Conservation (phyloP, 2,797 vertebrate species). For the Potorous gilbertii region DNA sequence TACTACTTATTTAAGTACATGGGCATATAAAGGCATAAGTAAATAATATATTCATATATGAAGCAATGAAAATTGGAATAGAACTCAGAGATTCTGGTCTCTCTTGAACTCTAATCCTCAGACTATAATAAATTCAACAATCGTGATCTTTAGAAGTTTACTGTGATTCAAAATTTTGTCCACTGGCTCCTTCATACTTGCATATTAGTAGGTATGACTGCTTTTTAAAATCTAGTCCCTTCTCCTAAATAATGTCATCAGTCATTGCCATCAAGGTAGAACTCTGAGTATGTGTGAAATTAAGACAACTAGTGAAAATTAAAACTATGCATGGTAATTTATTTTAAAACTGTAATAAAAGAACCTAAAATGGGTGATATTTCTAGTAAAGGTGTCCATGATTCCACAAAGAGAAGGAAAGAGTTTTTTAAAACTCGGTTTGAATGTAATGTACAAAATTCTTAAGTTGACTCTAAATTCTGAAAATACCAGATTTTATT, state of each 20-base stretch:
- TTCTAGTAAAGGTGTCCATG: not conserved
- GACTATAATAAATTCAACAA: slow-evolving; percentile 41
- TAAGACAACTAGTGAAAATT: slow-evolving; percentile 61
- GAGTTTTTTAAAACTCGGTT: not conserved
- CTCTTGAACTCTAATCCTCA: slow-evolving; percentile 37
- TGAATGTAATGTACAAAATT: not conserved
- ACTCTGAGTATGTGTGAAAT: slow-evolving; percentile 61
- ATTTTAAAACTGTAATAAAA: not conserved
- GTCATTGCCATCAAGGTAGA: slow-evolving; percentile 49
- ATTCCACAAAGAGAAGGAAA: not conserved
- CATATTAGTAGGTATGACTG: slow-evolving; percentile 6
- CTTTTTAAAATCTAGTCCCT: not conserved
- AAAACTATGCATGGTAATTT: not conserved
- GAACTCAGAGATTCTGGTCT: not conserved
- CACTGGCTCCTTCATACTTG: not conserved
- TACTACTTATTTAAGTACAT: slow-evolving; percentile 67
- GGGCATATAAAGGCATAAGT: slow-evolving; percentile 23
- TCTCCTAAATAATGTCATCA: not conserved
- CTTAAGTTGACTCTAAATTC: not conserved
- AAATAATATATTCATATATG: slow-evolving; percentile 16
- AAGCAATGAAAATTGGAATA: slow-evolving; percentile 37
- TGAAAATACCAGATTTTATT: not conserved
- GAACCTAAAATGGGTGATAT: not conserved
- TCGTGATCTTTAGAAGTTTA: not conserved
- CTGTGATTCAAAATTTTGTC: slow-evolving; percentile 29